Evolutionary conservation across 1,140 invertebrate species (phyloP), one percentile per base, ranked within the genome.

Genomic region (Popillia japonica): DNA sequence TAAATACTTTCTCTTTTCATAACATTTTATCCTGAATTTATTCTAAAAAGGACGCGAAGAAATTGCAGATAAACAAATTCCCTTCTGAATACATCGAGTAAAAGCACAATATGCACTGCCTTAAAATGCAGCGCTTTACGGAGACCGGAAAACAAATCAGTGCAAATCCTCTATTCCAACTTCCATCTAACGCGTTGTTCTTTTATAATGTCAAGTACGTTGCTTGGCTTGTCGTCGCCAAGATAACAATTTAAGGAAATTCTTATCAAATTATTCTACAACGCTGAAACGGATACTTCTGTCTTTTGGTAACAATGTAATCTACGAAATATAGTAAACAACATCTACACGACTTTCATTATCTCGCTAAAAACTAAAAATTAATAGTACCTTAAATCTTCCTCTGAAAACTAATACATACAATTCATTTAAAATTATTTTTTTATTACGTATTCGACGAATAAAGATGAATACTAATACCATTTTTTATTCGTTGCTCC

Each of bases 61-160:
- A 55, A n/a, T n/a, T 6, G 48, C n/a, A 55, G 48, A 55, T 55
- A 55, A 55, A 14, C 48, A 6, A 55, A 55, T 55, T 55, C 11
- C 17, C 14, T 17, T 55, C 48, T n/a, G 48, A n/a, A 55, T 55
- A 55, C 17, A 55, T n/a, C n/a, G 6, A 55, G 4, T 17, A 17
- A 55, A 55, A 55, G 48, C 48, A n/a, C n/a, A 55, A 55, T n/a
- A n/a, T 55, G 48, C 48, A 55, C 48, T n/a, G 6, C 14, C 48
- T 14, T 17, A 3, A 55, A 55, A 55, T 17, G 48, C 14, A 17
- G 14, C 48, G 48, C 14, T 17, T 55, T n/a, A 17, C 14, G 48
- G 17, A 55, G 14, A 55, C 17, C 11, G 48, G 6, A 55, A 17
- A 6, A 55, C 48, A 55, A 55, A 55, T 55, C 48, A 55, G 48